Evolutionary conservation across 2,113 vertebrate genomes (phyloP).

Genomic region (Psittacula cyanocephala): DNA sequence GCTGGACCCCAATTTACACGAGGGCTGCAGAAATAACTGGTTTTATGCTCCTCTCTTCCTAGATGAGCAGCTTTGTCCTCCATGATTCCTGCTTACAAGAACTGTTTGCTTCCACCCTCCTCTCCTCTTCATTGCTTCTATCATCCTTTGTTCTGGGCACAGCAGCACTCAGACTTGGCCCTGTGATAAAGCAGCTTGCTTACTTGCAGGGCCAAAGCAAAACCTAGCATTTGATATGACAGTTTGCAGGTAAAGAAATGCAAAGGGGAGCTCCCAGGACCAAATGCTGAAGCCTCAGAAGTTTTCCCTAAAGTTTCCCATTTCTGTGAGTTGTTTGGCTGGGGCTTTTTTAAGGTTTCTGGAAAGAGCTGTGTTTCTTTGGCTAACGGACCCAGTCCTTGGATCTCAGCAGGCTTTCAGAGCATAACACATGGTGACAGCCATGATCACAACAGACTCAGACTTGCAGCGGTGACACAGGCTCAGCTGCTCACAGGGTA

Average conservation of each 20-base stretch:
- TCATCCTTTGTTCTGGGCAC: not conserved
- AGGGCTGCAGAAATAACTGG: rapidly evolving
- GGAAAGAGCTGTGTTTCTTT: not conserved
- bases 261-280: not conserved
- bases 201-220: not conserved
- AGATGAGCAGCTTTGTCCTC: not conserved
- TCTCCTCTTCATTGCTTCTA: not conserved
- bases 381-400: not conserved
- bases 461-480: not conserved
- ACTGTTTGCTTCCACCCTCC: not conserved
- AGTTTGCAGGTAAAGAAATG: not conserved
- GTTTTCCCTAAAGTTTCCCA: not conserved
- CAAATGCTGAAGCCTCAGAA: not conserved
- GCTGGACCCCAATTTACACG: not conserved
- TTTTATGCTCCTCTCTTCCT: not conserved
- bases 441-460: rapidly evolving
- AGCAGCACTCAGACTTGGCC: not conserved
- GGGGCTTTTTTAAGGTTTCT: not conserved
- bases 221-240: not conserved
- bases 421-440: not conserved
- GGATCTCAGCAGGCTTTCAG: not conserved
- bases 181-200: not conserved
- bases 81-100: not conserved
- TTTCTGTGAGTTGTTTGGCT: rapidly evolving
- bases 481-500: not conserved